Evolutionary conservation across 2,797 vertebrate species (phyloP).

Genomic region (Lycodopsis pacificus): DNA sequence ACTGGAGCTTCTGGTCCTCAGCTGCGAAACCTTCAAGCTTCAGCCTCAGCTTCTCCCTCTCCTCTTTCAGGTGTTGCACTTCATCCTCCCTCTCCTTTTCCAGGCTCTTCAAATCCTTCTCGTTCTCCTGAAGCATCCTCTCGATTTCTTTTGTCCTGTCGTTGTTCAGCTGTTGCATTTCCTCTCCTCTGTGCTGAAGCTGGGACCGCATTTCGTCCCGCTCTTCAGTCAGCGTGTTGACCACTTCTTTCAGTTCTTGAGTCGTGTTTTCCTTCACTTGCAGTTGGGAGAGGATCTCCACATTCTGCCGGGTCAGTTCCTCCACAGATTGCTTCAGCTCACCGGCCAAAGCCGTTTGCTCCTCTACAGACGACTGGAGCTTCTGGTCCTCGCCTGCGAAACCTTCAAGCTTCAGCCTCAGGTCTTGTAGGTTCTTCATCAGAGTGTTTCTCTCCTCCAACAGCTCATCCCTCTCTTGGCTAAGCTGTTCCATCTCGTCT

Average conservation of each 20-base stretch:
- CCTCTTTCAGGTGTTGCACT: slow-evolving; percentile 47
- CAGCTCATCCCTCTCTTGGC: slow-evolving; percentile 61
- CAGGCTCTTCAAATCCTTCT: slow-evolving; percentile 66
- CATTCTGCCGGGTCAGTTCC: slow-evolving; percentile 83
- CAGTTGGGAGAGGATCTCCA: slow-evolving; percentile 76
- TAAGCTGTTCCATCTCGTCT: slow-evolving; percentile 77
- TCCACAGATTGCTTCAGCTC: slow-evolving; percentile 76
- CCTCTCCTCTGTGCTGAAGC: slow-evolving; percentile 78
- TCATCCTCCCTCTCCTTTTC: slow-evolving; percentile 51
- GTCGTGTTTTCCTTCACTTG: slow-evolving; percentile 81
- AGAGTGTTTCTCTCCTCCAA: slow-evolving; percentile 86
- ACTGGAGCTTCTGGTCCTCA: slow-evolving; percentile 79
- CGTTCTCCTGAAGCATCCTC: slow-evolving; percentile 68
- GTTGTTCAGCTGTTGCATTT: slow-evolving; percentile 47
- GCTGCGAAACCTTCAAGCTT: slow-evolving; percentile 74
- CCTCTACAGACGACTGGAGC: slow-evolving; percentile 54
- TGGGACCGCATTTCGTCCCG: slow-evolving; percentile 74
- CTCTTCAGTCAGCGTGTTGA: slow-evolving; percentile 77
- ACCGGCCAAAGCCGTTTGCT: slow-evolving; percentile 50
- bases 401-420: slow-evolving; percentile 78
- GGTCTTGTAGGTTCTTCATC: slow-evolving; percentile 80
- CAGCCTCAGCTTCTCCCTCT: slow-evolving; percentile 64
- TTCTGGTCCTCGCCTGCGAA: slow-evolving; percentile 80
- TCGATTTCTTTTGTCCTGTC: slow-evolving; percentile 71
- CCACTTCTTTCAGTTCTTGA: slow-evolving; percentile 82